Conservation (phyloP, 2,113 vertebrate genomes). For the Felis catus region DNA sequence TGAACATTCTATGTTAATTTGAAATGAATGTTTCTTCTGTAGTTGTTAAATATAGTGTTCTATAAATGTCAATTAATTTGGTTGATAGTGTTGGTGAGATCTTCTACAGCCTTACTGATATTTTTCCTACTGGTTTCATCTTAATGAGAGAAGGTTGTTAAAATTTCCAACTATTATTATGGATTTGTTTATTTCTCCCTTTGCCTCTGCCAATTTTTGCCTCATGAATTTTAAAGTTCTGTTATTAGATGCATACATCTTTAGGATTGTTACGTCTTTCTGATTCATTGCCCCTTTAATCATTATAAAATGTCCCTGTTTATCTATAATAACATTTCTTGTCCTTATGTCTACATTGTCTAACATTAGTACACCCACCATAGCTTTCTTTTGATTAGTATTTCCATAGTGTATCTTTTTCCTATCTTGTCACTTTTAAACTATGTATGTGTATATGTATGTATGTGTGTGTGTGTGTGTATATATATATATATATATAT, state of each 20-base stretch:
- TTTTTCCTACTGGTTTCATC: neutral
- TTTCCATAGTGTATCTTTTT: neutral
- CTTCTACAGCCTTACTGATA: neutral
- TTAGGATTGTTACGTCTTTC: neutral
- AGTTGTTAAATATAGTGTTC: neutral
- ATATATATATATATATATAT: too few relatives aligned
- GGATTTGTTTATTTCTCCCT: neutral
- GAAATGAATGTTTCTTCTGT: neutral
- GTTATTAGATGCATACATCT: neutral
- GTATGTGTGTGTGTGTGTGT: too few relatives aligned
- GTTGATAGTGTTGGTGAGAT: neutral
- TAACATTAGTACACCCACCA: neutral
- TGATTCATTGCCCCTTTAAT: neutral
- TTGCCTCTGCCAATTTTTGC: neutral
- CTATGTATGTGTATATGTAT: neutral
- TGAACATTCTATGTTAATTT: neutral
- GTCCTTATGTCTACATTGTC: neutral
- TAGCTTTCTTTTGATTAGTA: neutral
- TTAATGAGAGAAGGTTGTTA: neutral
- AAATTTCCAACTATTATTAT: neutral
- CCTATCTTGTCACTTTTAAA: neutral
- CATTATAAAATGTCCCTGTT: neutral
- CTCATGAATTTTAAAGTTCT: slow-evolving; percentile 19
- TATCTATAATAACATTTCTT: neutral
- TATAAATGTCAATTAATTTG: neutral